A percentile compares a stretch with the other conserved stretches of the same genome.
Evolutionary conservation across 2,888 invertebrate genomes (phyloP).

Genomic region (Eugnorisma glareosa): DNA sequence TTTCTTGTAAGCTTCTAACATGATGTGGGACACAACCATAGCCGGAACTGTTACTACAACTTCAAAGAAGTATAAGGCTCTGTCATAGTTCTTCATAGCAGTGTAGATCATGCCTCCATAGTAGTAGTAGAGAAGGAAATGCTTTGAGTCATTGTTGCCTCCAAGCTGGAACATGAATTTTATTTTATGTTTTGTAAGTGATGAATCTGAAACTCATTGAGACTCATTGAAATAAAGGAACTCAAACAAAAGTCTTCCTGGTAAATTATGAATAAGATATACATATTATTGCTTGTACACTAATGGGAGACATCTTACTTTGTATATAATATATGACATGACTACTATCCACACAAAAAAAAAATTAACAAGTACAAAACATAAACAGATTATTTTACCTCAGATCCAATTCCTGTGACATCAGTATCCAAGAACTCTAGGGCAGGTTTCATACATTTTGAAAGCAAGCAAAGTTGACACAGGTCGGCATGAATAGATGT

Average conservation of each 20-base stretch:
- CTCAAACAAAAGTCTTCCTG: neutral
- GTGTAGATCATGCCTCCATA: conserved; percentile 99
- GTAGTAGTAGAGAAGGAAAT: conserved; percentile 98
- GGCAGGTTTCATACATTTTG: conserved; percentile 98
- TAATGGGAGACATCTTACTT: neutral
- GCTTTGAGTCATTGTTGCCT: conserved; percentile 95
- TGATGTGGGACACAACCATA: conserved; percentile 98
- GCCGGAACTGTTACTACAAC: conserved; percentile 98
- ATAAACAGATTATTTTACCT: conserved; percentile 87
- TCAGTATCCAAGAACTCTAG: conserved; percentile 96
- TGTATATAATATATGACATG: too few species aligned
- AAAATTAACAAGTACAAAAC: neutral
- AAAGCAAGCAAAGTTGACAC: conserved; percentile 96
- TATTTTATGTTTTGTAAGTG: neutral
- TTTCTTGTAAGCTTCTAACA: conserved; percentile 99
- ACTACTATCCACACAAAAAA: neutral
- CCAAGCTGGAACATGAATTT: conserved; percentile 88
- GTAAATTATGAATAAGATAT: neutral
- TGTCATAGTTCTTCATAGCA: conserved; percentile 97
- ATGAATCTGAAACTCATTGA: neutral
- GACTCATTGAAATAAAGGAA: neutral
- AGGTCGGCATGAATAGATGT: conserved; percentile 98
- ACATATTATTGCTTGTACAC: neutral
- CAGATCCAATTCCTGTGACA: conserved; percentile 97
- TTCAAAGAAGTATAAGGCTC: conserved; percentile 98